A percentile compares a stretch with the other conserved stretches of the same genome.
phyloP scores from a whole-genome alignment of 2,797 vertebrate species.

The Adrianichthys oophorus region DNA sequence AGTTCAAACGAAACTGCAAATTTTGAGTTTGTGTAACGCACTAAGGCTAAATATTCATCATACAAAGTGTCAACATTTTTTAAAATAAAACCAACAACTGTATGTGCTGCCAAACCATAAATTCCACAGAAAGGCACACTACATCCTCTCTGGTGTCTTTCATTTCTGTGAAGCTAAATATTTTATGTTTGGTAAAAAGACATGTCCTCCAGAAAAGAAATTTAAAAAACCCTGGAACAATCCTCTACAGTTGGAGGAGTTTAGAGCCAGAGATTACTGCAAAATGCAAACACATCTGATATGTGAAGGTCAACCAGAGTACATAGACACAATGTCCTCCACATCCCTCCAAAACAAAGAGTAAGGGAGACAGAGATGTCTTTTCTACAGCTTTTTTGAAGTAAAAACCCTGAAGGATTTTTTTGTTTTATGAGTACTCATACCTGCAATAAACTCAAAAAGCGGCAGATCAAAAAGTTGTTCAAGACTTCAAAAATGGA shows the following conservation, averaged over 20 bases:
- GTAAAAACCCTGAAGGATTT: background rate
- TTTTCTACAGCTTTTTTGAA: constrained; percentile 11
- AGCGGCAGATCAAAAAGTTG: constrained; percentile 9
- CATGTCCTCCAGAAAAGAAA: background rate
- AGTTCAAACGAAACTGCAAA: background rate
- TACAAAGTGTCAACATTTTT: too few species aligned
- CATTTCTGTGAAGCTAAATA: too few species aligned
- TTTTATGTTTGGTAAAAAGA: background rate
- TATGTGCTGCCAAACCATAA: background rate
- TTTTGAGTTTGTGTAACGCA: background rate
- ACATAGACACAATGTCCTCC: constrained; percentile 38
- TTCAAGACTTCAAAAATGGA: constrained; percentile 27
- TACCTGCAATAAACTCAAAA: constrained; percentile 3
- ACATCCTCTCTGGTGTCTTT: background rate
- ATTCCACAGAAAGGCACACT: background rate
- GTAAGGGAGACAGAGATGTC: constrained; percentile 4
- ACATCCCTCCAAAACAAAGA: constrained; percentile 41
- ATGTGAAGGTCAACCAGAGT: constrained; percentile 48
- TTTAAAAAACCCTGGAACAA: constrained; percentile 4
- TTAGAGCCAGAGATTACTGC: constrained; percentile 20
- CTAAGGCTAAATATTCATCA: too few species aligned
- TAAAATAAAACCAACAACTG: too few species aligned
- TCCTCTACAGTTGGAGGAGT: constrained; percentile 6
- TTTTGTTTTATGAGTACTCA: constrained; percentile 22
- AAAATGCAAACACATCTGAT: constrained; percentile 37